These are phyloP conservation scores for Metopia argyrocephala DNA, from an alignment of 2,888 invertebrate genomes.

Conservation along the genomic window DNA sequence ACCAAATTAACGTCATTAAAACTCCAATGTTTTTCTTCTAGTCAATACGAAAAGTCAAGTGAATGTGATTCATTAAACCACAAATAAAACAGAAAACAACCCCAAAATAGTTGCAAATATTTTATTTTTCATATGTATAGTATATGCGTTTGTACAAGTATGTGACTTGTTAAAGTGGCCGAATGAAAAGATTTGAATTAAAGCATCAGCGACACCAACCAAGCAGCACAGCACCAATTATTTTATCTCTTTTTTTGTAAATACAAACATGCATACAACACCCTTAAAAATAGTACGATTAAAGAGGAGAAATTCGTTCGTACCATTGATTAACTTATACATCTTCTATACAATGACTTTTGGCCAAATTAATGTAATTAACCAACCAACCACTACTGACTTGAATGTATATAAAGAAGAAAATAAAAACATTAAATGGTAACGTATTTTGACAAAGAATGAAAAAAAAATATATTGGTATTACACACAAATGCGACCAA, in stretches of 20 bases:
- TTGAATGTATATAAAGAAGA: slow-evolving; percentile 4
- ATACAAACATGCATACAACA: too few relatives aligned
- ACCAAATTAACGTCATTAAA: neutral
- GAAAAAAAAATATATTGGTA: too few relatives aligned
- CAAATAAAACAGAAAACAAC: slow-evolving; percentile 12
- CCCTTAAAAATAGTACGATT: too few relatives aligned
- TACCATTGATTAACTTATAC: too few relatives aligned
- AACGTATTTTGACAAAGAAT: neutral
- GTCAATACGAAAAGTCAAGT: slow-evolving; percentile 28
- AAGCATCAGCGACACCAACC: neutral
- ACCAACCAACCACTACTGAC: slow-evolving; percentile 36
- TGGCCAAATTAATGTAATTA: neutral
- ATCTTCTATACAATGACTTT: too few relatives aligned
- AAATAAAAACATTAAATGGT: neutral
- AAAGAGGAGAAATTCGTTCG: too few relatives aligned
- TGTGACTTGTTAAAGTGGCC: slow-evolving; percentile 43
- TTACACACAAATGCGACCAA: neutral
- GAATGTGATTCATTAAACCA: neutral
- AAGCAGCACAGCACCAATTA: slow-evolving; percentile 42
- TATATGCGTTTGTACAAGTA: neutral
- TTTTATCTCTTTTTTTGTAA: too few relatives aligned
- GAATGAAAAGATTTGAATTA: slow-evolving; percentile 34
- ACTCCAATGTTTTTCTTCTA: neutral
- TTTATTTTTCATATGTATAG: slow-evolving; percentile 4
- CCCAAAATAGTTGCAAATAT: slow-evolving; percentile 32